Conservation (phyloP, 2,113 vertebrate species). For the Amblyornis subalaris region DNA sequence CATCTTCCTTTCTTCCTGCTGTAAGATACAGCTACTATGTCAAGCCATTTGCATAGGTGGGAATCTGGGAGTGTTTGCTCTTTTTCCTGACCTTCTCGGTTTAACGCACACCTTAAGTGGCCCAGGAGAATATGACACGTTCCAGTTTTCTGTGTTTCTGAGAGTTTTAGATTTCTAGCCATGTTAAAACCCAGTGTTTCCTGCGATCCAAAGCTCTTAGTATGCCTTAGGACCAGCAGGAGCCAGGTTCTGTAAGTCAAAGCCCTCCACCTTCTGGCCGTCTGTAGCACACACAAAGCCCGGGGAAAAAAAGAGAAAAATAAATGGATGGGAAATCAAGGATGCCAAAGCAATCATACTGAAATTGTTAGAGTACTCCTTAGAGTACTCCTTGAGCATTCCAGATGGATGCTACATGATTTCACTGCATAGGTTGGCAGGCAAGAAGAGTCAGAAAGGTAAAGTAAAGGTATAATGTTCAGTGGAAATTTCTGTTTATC, state of each 20-base stretch:
- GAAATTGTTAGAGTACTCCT: not conserved
- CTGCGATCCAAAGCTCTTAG: not conserved
- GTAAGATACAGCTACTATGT: not conserved
- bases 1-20: not conserved
- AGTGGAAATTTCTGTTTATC: not conserved
- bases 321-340: not conserved
- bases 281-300: not conserved
- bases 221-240: rapidly evolving
- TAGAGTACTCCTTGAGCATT: not conserved
- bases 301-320: not conserved
- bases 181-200: not conserved
- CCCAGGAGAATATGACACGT: not conserved
- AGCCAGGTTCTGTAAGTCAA: not conserved
- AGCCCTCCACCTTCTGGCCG: not conserved
- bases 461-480: not conserved
- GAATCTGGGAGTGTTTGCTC: not conserved
- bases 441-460: not conserved
- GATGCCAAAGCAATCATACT: not conserved
- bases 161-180: not conserved
- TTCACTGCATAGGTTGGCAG: not conserved
- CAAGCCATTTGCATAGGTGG: not conserved
- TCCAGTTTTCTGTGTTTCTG: not conserved
- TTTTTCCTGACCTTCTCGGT: not conserved
- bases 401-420: not conserved
- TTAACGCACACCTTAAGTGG: not conserved